Base-by-base conservation (phyloP, 2,888 invertebrate genomes). In the Lithosia quadra region DNA sequence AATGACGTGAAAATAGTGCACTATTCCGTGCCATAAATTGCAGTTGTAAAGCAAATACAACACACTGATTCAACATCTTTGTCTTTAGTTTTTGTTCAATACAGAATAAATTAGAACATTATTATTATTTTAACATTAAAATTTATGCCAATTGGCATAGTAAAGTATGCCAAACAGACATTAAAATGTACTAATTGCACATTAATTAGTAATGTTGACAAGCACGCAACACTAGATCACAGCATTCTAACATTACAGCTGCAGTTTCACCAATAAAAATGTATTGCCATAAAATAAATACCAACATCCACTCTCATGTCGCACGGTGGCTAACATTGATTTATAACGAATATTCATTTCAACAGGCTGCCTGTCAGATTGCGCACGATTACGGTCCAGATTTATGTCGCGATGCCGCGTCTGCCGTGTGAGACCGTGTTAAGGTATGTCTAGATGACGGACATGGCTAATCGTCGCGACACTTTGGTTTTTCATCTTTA, bases 291-390 rank as follows among this genome's bases (percentile, higher is more conserved):
- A 74, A 77, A 75, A 71, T 74, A 69, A 73, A 68, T 82, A 67
- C 64, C 67, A 74, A 66, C 74, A 76, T 73, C 73, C 68, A 74
- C 74, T 72, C 69, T 49, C 22, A 34, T 67, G 73, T 71, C 81
- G 86, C 87, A 87, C 92, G 87, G 91, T 91, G 91, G 92, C 93
- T 90, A 90, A 91, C 90, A 89, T 89, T 92, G 93, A 93, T 93
- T 92, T 93, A 93, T 93, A 88, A 90, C 89, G 91, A 93, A 93
- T 93, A 92, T 93, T 93, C 92, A 93, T 93, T 94, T 93, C 91
- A 92, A 92, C 92, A 92, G 90, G 86, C 89, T 86, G 84, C 87
- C 89, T 91, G 93, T 92, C 93, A 90, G 93, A 93, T 93, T 88
- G 90, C 80, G 88, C 91, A 74, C 81, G 93, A 94, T 93, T 91